These are phyloP conservation scores for Teinopalpus imperialis DNA, from an alignment of 2,888 invertebrate genomes.

Conservation along the genomic window DNA sequence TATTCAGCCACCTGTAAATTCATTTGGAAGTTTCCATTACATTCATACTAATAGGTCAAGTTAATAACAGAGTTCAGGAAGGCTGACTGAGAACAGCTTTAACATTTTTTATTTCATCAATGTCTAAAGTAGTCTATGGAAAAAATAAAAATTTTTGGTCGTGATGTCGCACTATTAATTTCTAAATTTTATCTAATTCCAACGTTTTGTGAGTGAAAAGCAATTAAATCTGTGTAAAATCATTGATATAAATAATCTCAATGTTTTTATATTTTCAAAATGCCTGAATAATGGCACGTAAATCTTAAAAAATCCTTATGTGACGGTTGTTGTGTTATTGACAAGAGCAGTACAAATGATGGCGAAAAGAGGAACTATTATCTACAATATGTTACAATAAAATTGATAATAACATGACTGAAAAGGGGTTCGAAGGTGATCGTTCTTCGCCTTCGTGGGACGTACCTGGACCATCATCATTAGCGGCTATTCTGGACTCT, in stretches of 20 bases:
- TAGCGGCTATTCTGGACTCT: constrained; percentile 84
- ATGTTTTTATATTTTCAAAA: neutral
- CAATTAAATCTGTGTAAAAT: constrained; percentile 5
- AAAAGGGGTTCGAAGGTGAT: constrained; percentile 63
- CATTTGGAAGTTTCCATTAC: too few species aligned
- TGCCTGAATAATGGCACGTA: constrained; percentile 10
- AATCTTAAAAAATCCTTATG: constrained; percentile 12
- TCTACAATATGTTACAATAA: constrained; percentile 41
- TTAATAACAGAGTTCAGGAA: too few species aligned
- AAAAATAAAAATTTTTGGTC: constrained; percentile 29
- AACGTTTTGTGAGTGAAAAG: constrained; percentile 14
- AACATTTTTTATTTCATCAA: too few species aligned
- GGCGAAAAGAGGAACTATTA: constrained; percentile 19
- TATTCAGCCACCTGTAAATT: too few species aligned
- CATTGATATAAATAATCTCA: neutral
- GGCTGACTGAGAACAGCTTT: too few species aligned
- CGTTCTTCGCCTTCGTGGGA: constrained; percentile 68
- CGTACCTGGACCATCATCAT: constrained; percentile 74
- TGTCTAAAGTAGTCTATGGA: constrained; percentile 26
- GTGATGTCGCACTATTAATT: constrained; percentile 32
- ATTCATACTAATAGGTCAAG: too few species aligned
- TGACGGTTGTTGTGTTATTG: constrained; percentile 30
- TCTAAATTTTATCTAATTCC: constrained; percentile 13
- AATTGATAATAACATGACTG: constrained; percentile 57
- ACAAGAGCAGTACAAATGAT: constrained; percentile 22